These are phyloP conservation scores for Caenorhabditis latens DNA, from an alignment of 1,140 invertebrate species.

Conservation along the genomic window DNA sequence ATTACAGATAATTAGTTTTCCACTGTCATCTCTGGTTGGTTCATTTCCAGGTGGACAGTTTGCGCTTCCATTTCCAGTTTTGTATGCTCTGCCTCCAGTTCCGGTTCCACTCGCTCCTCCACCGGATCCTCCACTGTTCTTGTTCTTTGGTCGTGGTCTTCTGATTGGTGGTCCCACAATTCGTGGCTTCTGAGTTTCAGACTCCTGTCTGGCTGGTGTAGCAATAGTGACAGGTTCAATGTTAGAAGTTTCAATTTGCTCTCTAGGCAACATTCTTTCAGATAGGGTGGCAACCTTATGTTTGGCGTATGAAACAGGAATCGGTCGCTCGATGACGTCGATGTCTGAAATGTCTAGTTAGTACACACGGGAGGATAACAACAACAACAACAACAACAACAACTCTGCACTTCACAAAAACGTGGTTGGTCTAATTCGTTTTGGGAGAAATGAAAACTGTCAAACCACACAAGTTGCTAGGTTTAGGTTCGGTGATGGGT, in stretches of 20 bases:
- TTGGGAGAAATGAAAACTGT: constrained; percentile 15
- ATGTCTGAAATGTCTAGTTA: constrained; percentile 60
- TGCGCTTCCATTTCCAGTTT: constrained; percentile 63
- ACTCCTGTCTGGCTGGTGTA: constrained; percentile 24
- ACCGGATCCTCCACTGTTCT: constrained; percentile 33
- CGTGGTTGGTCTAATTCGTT: constrained; percentile 18
- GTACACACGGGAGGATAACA: constrained; percentile 46
- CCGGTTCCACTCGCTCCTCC: constrained; percentile 54
- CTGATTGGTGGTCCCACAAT: constrained; percentile 70
- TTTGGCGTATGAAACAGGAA: constrained; percentile 57
- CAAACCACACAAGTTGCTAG: constrained; percentile 56
- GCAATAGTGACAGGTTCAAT: constrained; percentile 40
- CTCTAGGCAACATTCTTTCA: constrained; percentile 57
- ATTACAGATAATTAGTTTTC: constrained; percentile 73
- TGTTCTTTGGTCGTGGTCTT: constrained; percentile 56
- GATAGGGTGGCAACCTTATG: constrained; percentile 51
- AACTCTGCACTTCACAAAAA: constrained; percentile 42
- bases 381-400: constrained; percentile 36
- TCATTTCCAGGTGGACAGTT: constrained; percentile 75
- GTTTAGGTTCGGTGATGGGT: constrained; percentile 7
- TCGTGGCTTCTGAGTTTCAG: constrained; percentile 62
- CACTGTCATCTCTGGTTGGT: constrained; percentile 69
- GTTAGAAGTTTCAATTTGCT: constrained; percentile 41
- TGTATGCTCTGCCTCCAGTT: constrained; percentile 36
- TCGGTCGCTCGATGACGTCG: constrained; percentile 56